A percentile compares a stretch with the other conserved stretches of the same genome.
These are phyloP conservation scores for Dicyrtomina minuta DNA, from an alignment of 2,888 invertebrate species.

Conservation along the genomic window DNA sequence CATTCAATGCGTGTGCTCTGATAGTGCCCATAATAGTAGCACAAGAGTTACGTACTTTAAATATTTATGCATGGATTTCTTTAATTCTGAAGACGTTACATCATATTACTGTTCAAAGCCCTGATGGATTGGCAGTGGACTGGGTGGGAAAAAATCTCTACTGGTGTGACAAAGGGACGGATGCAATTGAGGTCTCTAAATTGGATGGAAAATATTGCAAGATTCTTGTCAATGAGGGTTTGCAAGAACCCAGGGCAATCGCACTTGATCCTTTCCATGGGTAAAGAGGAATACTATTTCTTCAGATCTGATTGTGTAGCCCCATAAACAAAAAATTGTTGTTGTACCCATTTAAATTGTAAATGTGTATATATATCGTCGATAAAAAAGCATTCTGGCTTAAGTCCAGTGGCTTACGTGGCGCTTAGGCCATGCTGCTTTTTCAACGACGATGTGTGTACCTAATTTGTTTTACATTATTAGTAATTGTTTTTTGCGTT, in stretches of 20 bases:
- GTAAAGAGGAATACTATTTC: conserved; percentile 58
- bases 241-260: conserved; percentile 84
- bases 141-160: conserved; percentile 86
- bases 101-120: conserved; percentile 79
- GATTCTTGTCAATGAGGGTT: conserved; percentile 70
- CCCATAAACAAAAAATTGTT: no score
- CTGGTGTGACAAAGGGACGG: conserved; percentile 90
- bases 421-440: no score
- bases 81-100: conserved; percentile 75
- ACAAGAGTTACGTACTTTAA: no score
- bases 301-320: no score
- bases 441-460: no score
- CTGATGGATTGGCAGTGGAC: conserved; percentile 87
- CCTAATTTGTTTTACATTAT: no score
- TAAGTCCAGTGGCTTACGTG: background rate
- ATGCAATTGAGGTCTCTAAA: conserved; percentile 84
- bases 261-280: conserved; percentile 75
- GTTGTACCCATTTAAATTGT: no score
- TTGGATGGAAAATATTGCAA: conserved; percentile 75
- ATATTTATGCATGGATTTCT: no score
- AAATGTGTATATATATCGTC: background rate
- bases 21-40: no score
- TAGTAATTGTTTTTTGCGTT: background rate
- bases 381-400: background rate
- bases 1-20: no score